phyloP scores from a whole-genome alignment of 1,140 invertebrate genomes.

The Lordiphosa collinella region DNA sequence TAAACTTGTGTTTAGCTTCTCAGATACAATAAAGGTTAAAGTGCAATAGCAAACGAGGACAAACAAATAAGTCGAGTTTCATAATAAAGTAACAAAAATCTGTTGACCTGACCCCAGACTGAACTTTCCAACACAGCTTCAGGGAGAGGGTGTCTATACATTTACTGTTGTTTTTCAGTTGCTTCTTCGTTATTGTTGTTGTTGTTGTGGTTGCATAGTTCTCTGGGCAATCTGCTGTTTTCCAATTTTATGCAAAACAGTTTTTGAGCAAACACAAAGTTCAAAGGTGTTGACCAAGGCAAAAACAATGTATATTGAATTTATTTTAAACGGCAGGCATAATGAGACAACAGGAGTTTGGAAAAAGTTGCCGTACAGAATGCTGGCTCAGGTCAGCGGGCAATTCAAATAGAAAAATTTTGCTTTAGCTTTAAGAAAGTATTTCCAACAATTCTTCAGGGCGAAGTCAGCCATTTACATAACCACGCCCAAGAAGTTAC shows the following conservation, averaged over 20 bases:
- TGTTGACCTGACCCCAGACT: slow-evolving; percentile 24
- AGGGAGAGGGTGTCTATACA: slow-evolving; percentile 16
- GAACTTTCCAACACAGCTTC: slow-evolving; percentile 32
- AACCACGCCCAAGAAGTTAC: neutral
- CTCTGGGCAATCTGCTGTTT: slow-evolving; percentile 11
- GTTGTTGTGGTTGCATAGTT: slow-evolving; percentile 26
- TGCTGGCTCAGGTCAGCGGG: too few species aligned
- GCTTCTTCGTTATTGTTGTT: slow-evolving; percentile 6
- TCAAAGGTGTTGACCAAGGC: slow-evolving; percentile 68
- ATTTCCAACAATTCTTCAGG: too few species aligned
- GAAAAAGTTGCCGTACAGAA: too few species aligned
- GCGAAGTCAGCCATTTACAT: neutral
- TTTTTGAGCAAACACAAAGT: slow-evolving; percentile 27
- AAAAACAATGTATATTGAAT: slow-evolving; percentile 57
- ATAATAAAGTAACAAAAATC: slow-evolving; percentile 75
- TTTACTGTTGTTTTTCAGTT: slow-evolving; percentile 14
- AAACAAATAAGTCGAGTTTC: slow-evolving; percentile 65
- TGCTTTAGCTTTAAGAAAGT: too few species aligned
- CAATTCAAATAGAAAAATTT: too few species aligned
- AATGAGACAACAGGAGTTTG: slow-evolving; percentile 50
- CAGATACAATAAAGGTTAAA: slow-evolving; percentile 30
- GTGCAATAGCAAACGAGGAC: slow-evolving; percentile 27
- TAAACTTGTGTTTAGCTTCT: too few species aligned
- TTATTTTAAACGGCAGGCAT: slow-evolving; percentile 69
- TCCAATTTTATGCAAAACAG: slow-evolving; percentile 55